Base-by-base conservation (phyloP, 2,113 vertebrate species). In the Mus pahari region DNA sequence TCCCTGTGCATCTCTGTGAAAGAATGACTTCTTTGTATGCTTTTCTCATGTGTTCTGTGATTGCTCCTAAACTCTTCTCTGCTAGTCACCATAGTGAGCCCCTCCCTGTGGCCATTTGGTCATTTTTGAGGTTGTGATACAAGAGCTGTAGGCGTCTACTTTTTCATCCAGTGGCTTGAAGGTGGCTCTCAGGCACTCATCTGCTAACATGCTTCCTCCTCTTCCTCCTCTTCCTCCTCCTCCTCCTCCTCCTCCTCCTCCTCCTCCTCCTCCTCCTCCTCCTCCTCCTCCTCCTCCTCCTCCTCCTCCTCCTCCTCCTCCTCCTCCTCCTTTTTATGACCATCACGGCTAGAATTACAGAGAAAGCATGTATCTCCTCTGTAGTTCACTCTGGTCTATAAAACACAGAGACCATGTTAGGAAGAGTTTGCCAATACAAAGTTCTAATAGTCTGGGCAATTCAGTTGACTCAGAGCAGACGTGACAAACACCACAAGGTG, bases 401-500 rank as follows among this genome's bases (percentile, higher is more conserved):
- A 68, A 50, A 73, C 2, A n/a, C 4, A 73, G 48, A 93, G n/a
- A 62, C 62, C 66, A 14, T 70, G 17, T 53, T 71, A 86, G 11
- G 36, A 50, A 7, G 24, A 5, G 31, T 62, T 92, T 62, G 33
- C 26, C n/a, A 60, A n/a, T 55, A n/a, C 50, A 87, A 50, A 36
- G 36, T 5, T 64, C 73, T 83, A 20, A 53, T 6, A 68, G 70
- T 6, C 50, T 60, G 16, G 48, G 42, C 14, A 94, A 42, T 42
- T 93, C 20, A 66, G 39, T 84, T 28, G 55, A 95, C 24, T 19
- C 22, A 92, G 16, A 89, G 71, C 13, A 60, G 19, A 73, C 31
- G 94, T 96, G 84, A 90, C 73, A 45, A 68, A 95, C 86, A 73
- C 36, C 70, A 86, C 28, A 68, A 16, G 3, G 10, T 84, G 19